phyloP scores from a whole-genome alignment of 1,140 invertebrate genomes.

The Trichoplusia ni region DNA sequence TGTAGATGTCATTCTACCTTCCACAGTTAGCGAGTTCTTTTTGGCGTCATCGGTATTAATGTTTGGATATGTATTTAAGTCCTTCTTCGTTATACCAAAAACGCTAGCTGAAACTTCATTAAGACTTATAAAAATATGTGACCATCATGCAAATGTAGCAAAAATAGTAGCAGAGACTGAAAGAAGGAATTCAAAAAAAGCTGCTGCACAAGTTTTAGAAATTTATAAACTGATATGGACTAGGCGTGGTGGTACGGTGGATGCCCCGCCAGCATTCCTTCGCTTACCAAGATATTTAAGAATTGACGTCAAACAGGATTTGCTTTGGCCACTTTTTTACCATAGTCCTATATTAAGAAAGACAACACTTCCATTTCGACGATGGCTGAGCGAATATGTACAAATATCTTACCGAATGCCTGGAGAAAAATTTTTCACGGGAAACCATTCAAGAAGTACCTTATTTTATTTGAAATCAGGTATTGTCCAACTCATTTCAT shows the following conservation, averaged over 20 bases:
- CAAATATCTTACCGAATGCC: constrained; percentile 63
- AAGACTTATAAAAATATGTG: constrained; percentile 44
- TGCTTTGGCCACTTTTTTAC: constrained; percentile 67
- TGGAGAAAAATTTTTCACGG: constrained; percentile 60
- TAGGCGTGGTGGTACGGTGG: constrained; percentile 57
- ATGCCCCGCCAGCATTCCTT: constrained; percentile 52
- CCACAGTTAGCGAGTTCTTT: constrained; percentile 54
- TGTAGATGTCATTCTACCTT: no score
- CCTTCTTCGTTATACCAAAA: constrained; percentile 57
- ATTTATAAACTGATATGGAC: constrained; percentile 64
- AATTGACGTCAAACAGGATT: constrained; percentile 58
- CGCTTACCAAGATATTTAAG: constrained; percentile 62
- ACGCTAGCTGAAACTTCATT: constrained; percentile 56
- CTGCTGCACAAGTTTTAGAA: constrained; percentile 52
- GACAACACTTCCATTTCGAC: constrained; percentile 56
- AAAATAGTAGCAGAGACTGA: constrained; percentile 59
- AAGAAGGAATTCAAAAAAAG: constrained; percentile 54
- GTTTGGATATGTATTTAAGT: constrained; percentile 42
- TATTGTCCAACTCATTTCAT: constrained; percentile 63
- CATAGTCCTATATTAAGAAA: constrained; percentile 67
- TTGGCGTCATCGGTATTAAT: constrained; percentile 46
- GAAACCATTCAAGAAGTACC: constrained; percentile 44
- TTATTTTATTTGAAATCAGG: constrained; percentile 70
- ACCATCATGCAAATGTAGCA: constrained; percentile 50
- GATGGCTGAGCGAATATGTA: constrained; percentile 58